phyloP scores from a whole-genome alignment of 2,888 invertebrate species.

The Syritta pipiens region DNA sequence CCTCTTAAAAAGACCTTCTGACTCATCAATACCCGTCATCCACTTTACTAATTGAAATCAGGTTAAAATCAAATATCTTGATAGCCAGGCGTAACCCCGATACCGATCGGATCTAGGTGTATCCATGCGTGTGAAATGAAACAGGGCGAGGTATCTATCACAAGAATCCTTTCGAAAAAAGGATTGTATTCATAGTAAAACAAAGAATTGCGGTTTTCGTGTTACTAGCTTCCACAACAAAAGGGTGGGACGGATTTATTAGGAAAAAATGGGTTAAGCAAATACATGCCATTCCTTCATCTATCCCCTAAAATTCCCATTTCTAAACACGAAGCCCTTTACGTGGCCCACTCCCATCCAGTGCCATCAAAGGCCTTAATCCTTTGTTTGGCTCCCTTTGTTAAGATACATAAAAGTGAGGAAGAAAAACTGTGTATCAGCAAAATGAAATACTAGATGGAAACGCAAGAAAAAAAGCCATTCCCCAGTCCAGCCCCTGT shows the following conservation, averaged over 20 bases:
- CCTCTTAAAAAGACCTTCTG: too few relatives aligned
- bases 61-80: too few relatives aligned
- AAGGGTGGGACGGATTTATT: background rate
- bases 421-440: background rate
- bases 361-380: conserved; percentile 1
- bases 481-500: conserved; percentile 1
- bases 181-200: too few relatives aligned
- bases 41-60: too few relatives aligned
- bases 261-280: background rate
- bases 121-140: too few relatives aligned
- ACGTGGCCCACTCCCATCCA: conserved; percentile 7
- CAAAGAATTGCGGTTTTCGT: too few relatives aligned
- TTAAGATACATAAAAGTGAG: too few relatives aligned
- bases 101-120: too few relatives aligned
- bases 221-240: background rate
- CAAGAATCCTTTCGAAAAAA: too few relatives aligned
- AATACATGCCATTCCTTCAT: background rate
- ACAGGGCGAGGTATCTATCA: too few relatives aligned
- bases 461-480: background rate
- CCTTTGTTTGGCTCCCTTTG: conserved; percentile 9
- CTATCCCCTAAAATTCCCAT: background rate
- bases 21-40: too few relatives aligned
- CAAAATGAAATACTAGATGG: background rate
- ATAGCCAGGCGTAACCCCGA: too few relatives aligned
- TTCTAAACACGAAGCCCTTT: conserved; percentile 1